Evolutionary conservation across 2,888 invertebrate genomes (phyloP).

Genomic region (Parnassius apollo): DNA sequence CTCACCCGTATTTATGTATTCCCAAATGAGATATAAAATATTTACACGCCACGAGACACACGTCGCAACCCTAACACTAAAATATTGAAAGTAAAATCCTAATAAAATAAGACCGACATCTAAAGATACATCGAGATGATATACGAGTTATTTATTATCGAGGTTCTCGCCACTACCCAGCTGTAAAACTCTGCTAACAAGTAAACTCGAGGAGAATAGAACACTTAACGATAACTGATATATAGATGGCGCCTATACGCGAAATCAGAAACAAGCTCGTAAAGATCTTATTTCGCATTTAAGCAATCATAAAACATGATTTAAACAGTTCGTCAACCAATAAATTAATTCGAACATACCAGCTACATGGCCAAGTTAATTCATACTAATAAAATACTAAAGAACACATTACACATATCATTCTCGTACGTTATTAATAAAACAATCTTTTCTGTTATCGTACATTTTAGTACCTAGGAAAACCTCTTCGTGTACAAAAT

Average conservation of each 20-base stretch:
- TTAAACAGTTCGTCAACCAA: slow-evolving; percentile 49
- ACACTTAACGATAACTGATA: slow-evolving; percentile 38
- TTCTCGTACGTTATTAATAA: too few species aligned
- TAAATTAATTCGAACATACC: slow-evolving; percentile 37
- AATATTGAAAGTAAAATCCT: slow-evolving; percentile 32
- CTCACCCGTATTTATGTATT: slow-evolving; percentile 18
- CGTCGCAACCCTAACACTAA: slow-evolving; percentile 31
- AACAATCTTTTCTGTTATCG: too few species aligned
- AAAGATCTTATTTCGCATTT: slow-evolving; percentile 60
- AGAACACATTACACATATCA: too few species aligned
- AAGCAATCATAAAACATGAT: slow-evolving; percentile 57
- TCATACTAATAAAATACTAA: background rate
- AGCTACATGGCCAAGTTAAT: slow-evolving; percentile 8
- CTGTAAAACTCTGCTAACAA: slow-evolving; percentile 44
- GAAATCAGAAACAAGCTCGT: slow-evolving; percentile 53
- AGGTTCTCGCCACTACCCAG: slow-evolving; percentile 38
- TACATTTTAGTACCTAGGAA: too few species aligned
- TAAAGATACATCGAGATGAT: slow-evolving; percentile 43
- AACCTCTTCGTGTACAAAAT: background rate
- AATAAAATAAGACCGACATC: slow-evolving; percentile 43
- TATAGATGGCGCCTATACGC: slow-evolving; percentile 54
- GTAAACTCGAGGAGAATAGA: slow-evolving; percentile 39
- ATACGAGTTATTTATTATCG: slow-evolving; percentile 45
- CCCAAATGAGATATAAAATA: slow-evolving; percentile 23
- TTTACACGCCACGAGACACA: slow-evolving; percentile 28